phyloP scores from a whole-genome alignment of 2,888 invertebrate genomes.

The Chymomyza procnemis region DNA sequence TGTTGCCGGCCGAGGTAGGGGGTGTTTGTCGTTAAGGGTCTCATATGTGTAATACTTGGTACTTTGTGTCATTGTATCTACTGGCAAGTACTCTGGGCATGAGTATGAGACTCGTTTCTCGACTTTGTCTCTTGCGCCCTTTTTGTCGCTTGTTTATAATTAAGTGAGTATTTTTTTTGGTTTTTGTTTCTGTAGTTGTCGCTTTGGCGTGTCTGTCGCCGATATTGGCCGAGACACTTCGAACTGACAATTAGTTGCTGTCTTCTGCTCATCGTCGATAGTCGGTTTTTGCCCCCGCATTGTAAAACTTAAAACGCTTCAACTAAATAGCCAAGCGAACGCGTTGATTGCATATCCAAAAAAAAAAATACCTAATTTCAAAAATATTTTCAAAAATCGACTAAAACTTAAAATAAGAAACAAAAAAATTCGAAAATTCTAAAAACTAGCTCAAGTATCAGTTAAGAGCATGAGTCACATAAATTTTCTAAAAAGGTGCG shows the following conservation, averaged over 20 bases:
- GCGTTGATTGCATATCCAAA: not conserved
- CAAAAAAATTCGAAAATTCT: not conserved
- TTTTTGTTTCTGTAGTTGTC: slow-evolving; percentile 66
- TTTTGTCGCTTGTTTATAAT: slow-evolving; percentile 69
- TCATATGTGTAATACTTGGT: slow-evolving; percentile 47
- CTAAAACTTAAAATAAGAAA: not conserved
- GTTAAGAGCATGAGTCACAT: too few species aligned
- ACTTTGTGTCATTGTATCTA: slow-evolving; percentile 51
- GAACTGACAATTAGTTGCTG: slow-evolving; percentile 76
- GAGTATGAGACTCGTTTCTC: slow-evolving; percentile 29
- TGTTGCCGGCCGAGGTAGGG: slow-evolving; percentile 29
- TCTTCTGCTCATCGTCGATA: slow-evolving; percentile 77
- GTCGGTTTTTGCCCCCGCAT: slow-evolving; percentile 66
- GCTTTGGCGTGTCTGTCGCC: slow-evolving; percentile 56
- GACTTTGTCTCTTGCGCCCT: slow-evolving; percentile 64
- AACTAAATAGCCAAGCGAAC: not conserved
- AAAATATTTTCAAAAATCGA: not conserved
- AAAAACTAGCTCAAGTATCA: too few species aligned
- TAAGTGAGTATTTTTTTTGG: slow-evolving; percentile 68
- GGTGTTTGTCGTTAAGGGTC: slow-evolving; percentile 56
- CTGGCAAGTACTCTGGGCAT: slow-evolving; percentile 18
- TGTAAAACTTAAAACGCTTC: slow-evolving; percentile 11
- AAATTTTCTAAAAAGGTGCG: too few species aligned
- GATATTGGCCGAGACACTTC: slow-evolving; percentile 69
- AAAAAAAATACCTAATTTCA: not conserved